phyloP scores from a whole-genome alignment of 2,888 invertebrate genomes.

The Melanostoma mellinum region DNA sequence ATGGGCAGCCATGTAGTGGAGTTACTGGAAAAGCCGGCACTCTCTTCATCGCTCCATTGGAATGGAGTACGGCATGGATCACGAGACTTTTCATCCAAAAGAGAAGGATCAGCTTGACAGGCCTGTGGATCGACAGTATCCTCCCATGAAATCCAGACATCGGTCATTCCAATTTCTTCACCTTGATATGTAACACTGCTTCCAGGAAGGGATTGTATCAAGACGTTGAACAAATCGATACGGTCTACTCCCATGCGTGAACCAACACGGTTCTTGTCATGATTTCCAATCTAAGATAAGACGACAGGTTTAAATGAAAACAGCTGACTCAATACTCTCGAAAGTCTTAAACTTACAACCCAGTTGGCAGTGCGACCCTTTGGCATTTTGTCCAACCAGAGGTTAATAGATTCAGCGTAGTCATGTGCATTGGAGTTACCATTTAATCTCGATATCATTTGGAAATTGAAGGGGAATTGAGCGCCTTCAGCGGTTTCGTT shows the following conservation, averaged over 20 bases:
- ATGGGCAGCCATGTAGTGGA: slow-evolving; percentile 80
- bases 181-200: slow-evolving; percentile 93
- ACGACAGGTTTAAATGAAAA: neutral
- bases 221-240: slow-evolving; percentile 89
- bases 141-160: slow-evolving; percentile 85
- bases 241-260: slow-evolving; percentile 85
- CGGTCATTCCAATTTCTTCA: slow-evolving; percentile 91
- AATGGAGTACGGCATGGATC: slow-evolving; percentile 86
- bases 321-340: too few relatives aligned
- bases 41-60: slow-evolving; percentile 84
- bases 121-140: slow-evolving; percentile 87
- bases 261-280: slow-evolving; percentile 82
- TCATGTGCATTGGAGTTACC: slow-evolving; percentile 83
- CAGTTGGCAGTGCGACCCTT: slow-evolving; percentile 85
- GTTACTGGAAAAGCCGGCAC: slow-evolving; percentile 79
- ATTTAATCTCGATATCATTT: slow-evolving; percentile 84
- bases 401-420: slow-evolving; percentile 83
- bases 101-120: slow-evolving; percentile 85
- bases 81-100: slow-evolving; percentile 84
- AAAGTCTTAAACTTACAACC: slow-evolving; percentile 83
- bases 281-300: slow-evolving; percentile 6
- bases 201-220: slow-evolving; percentile 91
- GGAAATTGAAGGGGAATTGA: slow-evolving; percentile 71
- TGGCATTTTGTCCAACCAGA: slow-evolving; percentile 85
- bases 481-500: slow-evolving; percentile 69